A percentile compares a stretch with the other conserved stretches of the same genome.
phyloP scores from a whole-genome alignment of 92 coral and sea anemone genomes.

The Parazoanthus atlanticus region DNA sequence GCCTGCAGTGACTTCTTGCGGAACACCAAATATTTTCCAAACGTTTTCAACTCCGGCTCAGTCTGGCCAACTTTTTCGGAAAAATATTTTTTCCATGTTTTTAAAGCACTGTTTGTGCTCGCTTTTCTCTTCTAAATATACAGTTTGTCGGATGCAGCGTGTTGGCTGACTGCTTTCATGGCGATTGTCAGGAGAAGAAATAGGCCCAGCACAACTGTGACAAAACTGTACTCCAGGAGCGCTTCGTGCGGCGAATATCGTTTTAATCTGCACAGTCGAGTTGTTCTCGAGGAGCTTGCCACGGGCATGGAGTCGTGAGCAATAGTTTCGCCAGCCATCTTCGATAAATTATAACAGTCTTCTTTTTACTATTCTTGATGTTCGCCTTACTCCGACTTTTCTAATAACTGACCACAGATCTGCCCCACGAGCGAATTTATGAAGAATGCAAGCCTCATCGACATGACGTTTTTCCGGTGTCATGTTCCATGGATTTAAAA shows the following conservation, averaged over 20 bases:
- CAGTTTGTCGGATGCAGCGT: too few relatives aligned
- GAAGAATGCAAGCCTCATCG: not conserved
- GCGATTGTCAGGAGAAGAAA: too few relatives aligned
- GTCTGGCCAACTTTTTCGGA: too few relatives aligned
- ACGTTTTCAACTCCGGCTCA: not conserved
- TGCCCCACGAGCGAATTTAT: not conserved
- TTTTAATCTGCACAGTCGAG: too few relatives aligned
- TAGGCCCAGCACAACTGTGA: too few relatives aligned
- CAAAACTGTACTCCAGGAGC: too few relatives aligned
- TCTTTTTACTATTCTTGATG: not conserved
- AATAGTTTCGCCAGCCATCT: not conserved
- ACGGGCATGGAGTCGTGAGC: not conserved
- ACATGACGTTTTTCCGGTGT: constrained; percentile 13
- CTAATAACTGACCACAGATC: not conserved
- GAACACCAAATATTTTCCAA: not conserved
- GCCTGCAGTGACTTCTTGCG: not conserved
- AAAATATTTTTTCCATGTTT: too few relatives aligned
- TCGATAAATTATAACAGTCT: not conserved
- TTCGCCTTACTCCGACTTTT: not conserved
- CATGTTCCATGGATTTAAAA: not conserved
- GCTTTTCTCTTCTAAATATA: too few relatives aligned
- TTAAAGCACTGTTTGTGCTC: too few relatives aligned
- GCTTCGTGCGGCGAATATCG: too few relatives aligned
- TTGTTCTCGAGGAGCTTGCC: too few relatives aligned
- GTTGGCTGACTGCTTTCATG: too few relatives aligned